A percentile compares a stretch with the other conserved stretches of the same genome.
Evolutionary conservation across 2,888 invertebrate genomes (phyloP).

Genomic region (Tiliacea citrago): DNA sequence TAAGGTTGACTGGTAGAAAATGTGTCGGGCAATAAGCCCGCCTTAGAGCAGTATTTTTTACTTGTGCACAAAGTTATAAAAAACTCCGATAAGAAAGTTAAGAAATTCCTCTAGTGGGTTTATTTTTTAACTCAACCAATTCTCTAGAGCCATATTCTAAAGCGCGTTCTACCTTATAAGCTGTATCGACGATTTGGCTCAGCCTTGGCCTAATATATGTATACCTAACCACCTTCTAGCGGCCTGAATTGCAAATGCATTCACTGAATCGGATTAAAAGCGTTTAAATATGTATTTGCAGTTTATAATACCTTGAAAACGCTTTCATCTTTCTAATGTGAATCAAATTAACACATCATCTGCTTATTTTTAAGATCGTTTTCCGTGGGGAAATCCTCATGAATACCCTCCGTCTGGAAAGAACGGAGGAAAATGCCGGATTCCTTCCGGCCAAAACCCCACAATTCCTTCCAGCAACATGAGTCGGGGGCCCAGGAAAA

Average conservation of each 20-base stretch:
- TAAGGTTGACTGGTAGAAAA: too few relatives aligned
- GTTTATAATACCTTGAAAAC: conserved; percentile 3
- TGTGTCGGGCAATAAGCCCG: too few relatives aligned
- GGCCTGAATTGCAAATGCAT: conserved; percentile 48
- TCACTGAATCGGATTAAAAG: conserved; percentile 5
- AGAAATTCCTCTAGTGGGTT: background rate
- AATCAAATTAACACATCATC: too few relatives aligned
- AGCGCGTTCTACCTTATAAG: conserved; percentile 29
- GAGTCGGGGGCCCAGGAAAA: too few relatives aligned
- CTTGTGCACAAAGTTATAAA: too few relatives aligned
- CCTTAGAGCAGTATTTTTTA: too few relatives aligned
- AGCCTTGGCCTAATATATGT: conserved; percentile 51
- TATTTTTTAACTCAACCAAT: background rate
- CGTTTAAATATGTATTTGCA: conserved; percentile 17
- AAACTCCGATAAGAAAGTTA: background rate
- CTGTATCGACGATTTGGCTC: conserved; percentile 43
- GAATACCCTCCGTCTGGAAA: too few relatives aligned
- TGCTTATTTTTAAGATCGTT: too few relatives aligned
- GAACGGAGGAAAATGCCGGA: too few relatives aligned
- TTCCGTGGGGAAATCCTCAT: too few relatives aligned
- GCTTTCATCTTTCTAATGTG: background rate
- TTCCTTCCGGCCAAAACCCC: too few relatives aligned
- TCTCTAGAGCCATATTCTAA: background rate
- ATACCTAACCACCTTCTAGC: conserved; percentile 5
- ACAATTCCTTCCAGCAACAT: too few relatives aligned